Percentiles rank a stretch among this genome's conserved stretches.
Conservation (phyloP, 1,140 invertebrate genomes). For the Drosophila carrolli region DNA sequence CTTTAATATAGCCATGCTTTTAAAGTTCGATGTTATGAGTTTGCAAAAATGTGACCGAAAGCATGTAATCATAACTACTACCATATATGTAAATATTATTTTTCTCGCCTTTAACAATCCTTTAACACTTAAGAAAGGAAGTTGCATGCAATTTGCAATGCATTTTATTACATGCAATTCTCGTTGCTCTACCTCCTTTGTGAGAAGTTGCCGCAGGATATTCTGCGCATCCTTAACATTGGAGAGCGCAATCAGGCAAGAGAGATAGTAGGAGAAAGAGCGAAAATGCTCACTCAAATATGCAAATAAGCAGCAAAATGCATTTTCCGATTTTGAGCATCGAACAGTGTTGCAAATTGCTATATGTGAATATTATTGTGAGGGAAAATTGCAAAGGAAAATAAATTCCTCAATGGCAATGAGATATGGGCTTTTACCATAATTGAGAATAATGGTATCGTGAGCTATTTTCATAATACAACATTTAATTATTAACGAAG, state of each 20-base stretch:
- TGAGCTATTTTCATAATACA: background rate
- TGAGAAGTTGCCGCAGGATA: constrained; percentile 66
- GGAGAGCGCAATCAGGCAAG: constrained; percentile 40
- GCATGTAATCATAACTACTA: background rate
- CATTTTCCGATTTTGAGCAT: constrained; percentile 36
- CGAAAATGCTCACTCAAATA: constrained; percentile 59
- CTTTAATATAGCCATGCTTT: no score
- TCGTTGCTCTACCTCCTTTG: constrained; percentile 12
- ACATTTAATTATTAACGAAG: background rate
- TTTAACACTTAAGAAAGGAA: constrained; percentile 11
- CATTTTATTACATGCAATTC: constrained; percentile 57
- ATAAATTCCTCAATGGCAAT: background rate
- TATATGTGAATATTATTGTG: background rate
- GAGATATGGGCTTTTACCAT: background rate
- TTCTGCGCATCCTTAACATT: constrained; percentile 73
- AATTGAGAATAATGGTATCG: background rate
- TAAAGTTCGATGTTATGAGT: no score
- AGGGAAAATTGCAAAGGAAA: background rate
- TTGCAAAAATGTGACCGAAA: no score
- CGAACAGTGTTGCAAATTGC: constrained; percentile 31
- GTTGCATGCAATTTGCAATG: constrained; percentile 61
- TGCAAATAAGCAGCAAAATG: constrained; percentile 74
- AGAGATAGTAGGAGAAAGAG: constrained; percentile 11
- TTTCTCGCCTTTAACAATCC: background rate
- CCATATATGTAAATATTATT: background rate